Evolutionary conservation across 2,797 vertebrate genomes (phyloP).

Genomic region (Acanthopagrus latus): DNA sequence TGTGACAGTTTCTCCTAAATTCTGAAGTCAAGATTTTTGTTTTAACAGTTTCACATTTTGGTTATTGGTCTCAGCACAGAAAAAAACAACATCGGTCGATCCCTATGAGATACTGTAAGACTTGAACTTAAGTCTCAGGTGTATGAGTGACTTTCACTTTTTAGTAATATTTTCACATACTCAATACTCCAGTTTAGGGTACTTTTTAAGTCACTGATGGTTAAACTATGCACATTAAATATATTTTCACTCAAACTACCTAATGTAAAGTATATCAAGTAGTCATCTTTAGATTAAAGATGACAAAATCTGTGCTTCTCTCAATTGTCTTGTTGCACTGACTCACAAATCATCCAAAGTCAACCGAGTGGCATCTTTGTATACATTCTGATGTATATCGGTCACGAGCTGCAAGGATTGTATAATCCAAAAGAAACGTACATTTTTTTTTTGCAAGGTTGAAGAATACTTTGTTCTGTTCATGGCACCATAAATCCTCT

Average conservation of each 20-base stretch:
- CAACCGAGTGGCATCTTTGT: constrained; percentile 17
- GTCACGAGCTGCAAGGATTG: constrained; percentile 49
- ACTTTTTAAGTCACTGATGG: no score
- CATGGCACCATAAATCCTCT: constrained; percentile 62
- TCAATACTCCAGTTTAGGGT: no score
- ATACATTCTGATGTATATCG: constrained; percentile 19
- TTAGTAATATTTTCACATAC: no score
- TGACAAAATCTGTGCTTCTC: neutral
- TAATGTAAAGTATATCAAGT: neutral
- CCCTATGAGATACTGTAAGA: no score
- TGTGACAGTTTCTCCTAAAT: no score
- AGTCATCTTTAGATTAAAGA: no score
- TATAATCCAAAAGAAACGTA: constrained; percentile 61
- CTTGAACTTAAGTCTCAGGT: no score
- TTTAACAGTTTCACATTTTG: no score
- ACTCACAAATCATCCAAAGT: constrained; percentile 3
- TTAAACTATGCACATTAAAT: neutral
- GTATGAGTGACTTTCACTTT: no score
- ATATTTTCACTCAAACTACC: neutral
- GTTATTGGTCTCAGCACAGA: no score
- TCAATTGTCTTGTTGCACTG: neutral
- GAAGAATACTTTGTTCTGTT: constrained; percentile 71
- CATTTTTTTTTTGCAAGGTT: constrained; percentile 34
- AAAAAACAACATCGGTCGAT: no score
- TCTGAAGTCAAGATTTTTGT: no score